Evolutionary conservation across 2,797 vertebrate species (phyloP).

Genomic region (Parambassis ranga): DNA sequence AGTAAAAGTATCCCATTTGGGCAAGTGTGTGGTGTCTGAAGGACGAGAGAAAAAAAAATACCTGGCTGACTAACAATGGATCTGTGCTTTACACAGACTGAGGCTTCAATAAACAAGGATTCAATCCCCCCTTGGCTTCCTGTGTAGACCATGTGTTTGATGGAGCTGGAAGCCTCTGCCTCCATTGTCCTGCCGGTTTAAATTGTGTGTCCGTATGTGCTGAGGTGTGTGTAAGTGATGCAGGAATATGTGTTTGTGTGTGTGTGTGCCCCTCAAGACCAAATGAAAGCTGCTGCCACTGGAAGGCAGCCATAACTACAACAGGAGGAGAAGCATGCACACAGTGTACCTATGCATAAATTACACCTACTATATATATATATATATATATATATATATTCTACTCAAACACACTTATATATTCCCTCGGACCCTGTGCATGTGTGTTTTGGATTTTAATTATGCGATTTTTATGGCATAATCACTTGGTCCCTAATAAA

Average conservation of each 20-base stretch:
- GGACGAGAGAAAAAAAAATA: conserved; percentile 35
- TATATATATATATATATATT: too few relatives aligned
- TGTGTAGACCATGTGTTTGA: conserved; percentile 46
- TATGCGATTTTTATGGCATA: conserved; percentile 57
- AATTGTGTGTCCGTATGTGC: not conserved
- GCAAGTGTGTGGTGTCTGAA: not conserved
- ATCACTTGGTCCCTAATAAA: conserved; percentile 57
- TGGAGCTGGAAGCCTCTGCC: conserved; percentile 48
- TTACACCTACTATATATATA: not conserved
- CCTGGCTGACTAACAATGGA: conserved; percentile 55
- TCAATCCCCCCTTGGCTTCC: conserved; percentile 47
- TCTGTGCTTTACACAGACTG: conserved; percentile 12
- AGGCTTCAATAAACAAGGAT: conserved; percentile 46
- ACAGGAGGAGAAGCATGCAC: conserved; percentile 31
- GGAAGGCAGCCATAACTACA: conserved; percentile 58
- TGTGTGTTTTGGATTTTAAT: conserved; percentile 55
- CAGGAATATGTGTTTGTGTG: not conserved
- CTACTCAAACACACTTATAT: not conserved
- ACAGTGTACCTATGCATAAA: not conserved
- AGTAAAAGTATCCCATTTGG: conserved; percentile 4
- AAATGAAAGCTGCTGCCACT: conserved; percentile 53
- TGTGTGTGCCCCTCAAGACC: conserved; percentile 28
- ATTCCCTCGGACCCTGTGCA: conserved; percentile 11
- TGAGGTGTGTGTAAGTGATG: not conserved
- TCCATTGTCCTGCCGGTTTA: conserved; percentile 58